Evolutionary conservation across 1,140 invertebrate genomes (phyloP).

Genomic region (Eulimnadia texana): DNA sequence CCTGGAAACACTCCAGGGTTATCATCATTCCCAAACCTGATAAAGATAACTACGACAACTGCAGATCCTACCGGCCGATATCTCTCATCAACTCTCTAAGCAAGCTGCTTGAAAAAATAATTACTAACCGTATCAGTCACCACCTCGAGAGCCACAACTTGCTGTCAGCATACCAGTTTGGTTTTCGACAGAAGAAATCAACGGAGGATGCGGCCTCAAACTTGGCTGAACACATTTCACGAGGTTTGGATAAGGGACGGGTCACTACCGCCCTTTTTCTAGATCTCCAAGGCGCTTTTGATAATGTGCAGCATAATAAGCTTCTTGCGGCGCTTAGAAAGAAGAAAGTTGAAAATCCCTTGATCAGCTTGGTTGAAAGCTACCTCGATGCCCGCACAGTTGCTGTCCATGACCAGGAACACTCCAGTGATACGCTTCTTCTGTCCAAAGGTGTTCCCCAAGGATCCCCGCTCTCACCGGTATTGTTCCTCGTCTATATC

Average conservation of each 20-base stretch:
- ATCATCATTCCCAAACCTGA: neutral
- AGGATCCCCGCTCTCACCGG: slow-evolving; percentile 3
- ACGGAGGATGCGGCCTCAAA: neutral
- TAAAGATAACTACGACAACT: neutral
- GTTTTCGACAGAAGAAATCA: neutral
- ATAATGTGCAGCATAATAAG: neutral
- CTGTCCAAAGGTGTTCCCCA: neutral
- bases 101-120: slow-evolving; percentile 2
- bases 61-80: neutral
- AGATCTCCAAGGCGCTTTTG: neutral
- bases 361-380: neutral
- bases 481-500: slow-evolving; percentile 1
- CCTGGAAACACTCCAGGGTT: neutral
- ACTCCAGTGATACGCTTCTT: neutral
- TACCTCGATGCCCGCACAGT: neutral
- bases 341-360: neutral
- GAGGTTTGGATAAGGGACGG: neutral
- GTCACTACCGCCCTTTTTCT: neutral
- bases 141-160: neutral
- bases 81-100: neutral
- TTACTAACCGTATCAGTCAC: neutral
- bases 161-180: neutral
- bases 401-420: neutral
- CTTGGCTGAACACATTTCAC: neutral
- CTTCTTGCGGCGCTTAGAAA: neutral